Percentiles rank a stretch among this genome's conserved stretches.
Evolutionary conservation across 2,113 vertebrate genomes (phyloP).

Genomic region (Apeltes quadracus): DNA sequence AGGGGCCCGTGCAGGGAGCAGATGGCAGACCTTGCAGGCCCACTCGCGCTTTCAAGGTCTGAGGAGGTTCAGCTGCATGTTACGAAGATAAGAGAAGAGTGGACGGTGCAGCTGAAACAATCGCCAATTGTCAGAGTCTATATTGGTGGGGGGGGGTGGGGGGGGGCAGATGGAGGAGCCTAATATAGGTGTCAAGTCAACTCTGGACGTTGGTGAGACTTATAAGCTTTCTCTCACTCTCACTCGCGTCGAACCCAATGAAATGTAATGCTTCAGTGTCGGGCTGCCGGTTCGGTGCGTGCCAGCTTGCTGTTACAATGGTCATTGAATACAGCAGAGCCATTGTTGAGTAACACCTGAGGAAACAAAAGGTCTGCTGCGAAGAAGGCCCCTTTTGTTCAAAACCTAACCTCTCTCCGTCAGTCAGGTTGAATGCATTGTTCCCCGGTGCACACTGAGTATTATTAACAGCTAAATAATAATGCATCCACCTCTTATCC

Average conservation of each 20-base stretch:
- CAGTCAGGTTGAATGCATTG: neutral
- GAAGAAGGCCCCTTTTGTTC: neutral
- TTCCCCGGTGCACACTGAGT: neutral
- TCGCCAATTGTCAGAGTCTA: conserved; percentile 38
- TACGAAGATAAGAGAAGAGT: conserved; percentile 44
- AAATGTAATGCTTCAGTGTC: neutral
- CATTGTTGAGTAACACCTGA: neutral
- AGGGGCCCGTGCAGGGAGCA: conserved; percentile 74
- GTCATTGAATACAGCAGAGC: neutral
- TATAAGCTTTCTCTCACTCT: neutral
- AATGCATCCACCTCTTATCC: neutral
- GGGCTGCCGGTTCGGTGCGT: neutral
- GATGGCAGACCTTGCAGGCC: conserved; percentile 55
- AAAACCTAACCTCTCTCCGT: neutral
- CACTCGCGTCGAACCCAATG: neutral
- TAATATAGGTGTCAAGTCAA: neutral
- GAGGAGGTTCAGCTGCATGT: conserved; percentile 34
- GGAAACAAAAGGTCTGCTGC: neutral
- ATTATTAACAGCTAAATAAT: neutral
- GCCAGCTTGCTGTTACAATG: neutral
- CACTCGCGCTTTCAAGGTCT: conserved; percentile 68
- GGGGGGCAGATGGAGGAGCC: neutral
- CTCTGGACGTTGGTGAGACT: neutral
- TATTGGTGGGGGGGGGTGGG: neutral
- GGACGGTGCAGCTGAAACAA: conserved; percentile 43